A percentile compares a stretch with the other conserved stretches of the same genome.
These are phyloP conservation scores for Psix sp. DNA, from an alignment of 1,140 invertebrate species.

Conservation along the genomic window DNA sequence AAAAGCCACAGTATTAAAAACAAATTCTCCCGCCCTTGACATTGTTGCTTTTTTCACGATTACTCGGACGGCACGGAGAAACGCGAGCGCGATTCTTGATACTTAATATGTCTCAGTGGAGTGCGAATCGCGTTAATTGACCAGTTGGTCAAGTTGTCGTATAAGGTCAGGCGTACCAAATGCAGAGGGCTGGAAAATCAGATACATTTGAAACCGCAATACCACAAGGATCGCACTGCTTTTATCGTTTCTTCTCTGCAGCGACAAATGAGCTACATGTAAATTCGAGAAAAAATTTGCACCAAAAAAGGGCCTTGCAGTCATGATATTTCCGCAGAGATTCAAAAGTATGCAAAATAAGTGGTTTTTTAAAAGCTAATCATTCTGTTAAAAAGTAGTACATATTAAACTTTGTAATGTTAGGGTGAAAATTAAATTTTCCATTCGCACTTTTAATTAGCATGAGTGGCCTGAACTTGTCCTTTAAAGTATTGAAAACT, in stretches of 20 bases:
- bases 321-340: too few relatives aligned
- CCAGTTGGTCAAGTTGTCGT: constrained; percentile 58
- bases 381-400: too few relatives aligned
- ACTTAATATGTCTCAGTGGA: constrained; percentile 44
- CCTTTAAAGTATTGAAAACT: too few relatives aligned
- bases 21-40: constrained; percentile 39
- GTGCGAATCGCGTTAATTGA: constrained; percentile 60
- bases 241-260: constrained; percentile 21
- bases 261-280: constrained; percentile 21
- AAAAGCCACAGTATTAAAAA: constrained; percentile 34
- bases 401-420: too few relatives aligned
- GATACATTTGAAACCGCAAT: constrained; percentile 38
- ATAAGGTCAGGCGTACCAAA: constrained; percentile 59
- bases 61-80: constrained; percentile 31
- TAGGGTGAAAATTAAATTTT: too few relatives aligned
- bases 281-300: constrained; percentile 2
- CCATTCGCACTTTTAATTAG: too few relatives aligned
- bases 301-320: too few relatives aligned
- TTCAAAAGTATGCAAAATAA: too few relatives aligned
- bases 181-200: constrained; percentile 50
- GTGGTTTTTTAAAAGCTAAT: too few relatives aligned
- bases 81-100: constrained; percentile 49
- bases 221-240: constrained; percentile 10
- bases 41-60: constrained; percentile 39
- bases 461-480: too few relatives aligned